Base-by-base conservation (phyloP, 2,888 invertebrate genomes). In the Drosophila silvestris region DNA sequence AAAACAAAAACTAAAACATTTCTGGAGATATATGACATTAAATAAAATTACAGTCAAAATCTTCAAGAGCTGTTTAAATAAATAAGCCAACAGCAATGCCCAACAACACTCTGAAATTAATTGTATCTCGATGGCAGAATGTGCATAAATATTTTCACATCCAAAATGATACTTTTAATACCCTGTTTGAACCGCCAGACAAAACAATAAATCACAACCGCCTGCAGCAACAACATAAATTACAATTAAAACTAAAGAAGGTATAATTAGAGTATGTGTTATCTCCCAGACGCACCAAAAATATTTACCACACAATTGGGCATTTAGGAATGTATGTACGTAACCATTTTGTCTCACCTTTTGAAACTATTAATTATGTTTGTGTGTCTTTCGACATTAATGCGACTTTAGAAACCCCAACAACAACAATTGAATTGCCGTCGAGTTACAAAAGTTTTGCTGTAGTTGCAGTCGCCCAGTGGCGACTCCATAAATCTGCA, bases 331-430 rank as follows among this genome's bases (percentile, higher is more conserved):
- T 74, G 33, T 63, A 12, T 47, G 37, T 16, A 50, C 3, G 47
- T 75, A 75, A 73, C 83, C 79, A 76, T 79, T 80, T 44, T 53
- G 74, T 79, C 70, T 84, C 76, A 86, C 86, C 85, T 89, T 84
- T 86, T 71, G 69, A 54, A 78, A 78, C 84, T 84, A 79, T 89
- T 87, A 87, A 87, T 85, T 82, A 85, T 76, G 74, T 59, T 32
- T 30, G 35, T 51, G 58, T 54, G 56, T 44, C 14, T 44, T 28
- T 44, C 16, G 50, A 56, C 44, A 65, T 79, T 77, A 78, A 71
- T 70, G 66, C 67, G 58, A 75, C 64, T 73, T 75, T 79, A 67
- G 83, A 67, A 56, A 12, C 30, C 50, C 14, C 62, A 66, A 59
- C 33, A 73, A 67, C 60, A 74, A 74, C 70, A 70, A 69, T 53